These are phyloP conservation scores for Hemitrygon akajei DNA, from an alignment of 2,797 vertebrate species.

Conservation along the genomic window DNA sequence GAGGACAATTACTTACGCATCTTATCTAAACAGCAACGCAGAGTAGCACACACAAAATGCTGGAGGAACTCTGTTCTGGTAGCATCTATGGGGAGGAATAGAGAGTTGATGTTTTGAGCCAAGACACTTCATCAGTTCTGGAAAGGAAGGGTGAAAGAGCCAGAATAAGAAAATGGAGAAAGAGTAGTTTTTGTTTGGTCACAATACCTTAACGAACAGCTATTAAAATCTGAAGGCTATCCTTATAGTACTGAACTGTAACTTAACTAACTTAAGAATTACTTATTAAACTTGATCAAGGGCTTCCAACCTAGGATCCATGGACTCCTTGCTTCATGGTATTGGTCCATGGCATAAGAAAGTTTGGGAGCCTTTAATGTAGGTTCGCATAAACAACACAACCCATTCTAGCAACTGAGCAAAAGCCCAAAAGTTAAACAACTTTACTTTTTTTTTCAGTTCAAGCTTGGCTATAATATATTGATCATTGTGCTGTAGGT, in stretches of 20 bases:
- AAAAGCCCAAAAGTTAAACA: background rate
- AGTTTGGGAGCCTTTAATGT: no score
- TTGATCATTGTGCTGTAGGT: background rate
- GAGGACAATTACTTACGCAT: background rate
- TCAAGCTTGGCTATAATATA: background rate
- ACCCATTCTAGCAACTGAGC: background rate
- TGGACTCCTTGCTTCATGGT: no score
- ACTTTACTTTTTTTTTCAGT: background rate
- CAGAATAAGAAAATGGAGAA: no score
- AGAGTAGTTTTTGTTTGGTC: background rate
- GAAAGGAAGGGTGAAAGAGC: no score
- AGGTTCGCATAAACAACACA: background rate
- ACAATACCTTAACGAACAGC: background rate
- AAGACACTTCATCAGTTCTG: no score
- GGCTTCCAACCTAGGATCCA: no score
- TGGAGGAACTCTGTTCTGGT: no score
- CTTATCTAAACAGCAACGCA: background rate
- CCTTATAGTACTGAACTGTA: background rate
- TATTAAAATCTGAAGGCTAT: background rate
- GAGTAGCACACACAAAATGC: no score
- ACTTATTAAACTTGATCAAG: background rate
- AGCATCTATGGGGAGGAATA: no score
- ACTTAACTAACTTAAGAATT: background rate
- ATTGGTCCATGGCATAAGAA: no score
- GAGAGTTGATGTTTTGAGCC: no score